Evolutionary conservation across 2,888 invertebrate species (phyloP).

Genomic region (Drymonia ruficornis): DNA sequence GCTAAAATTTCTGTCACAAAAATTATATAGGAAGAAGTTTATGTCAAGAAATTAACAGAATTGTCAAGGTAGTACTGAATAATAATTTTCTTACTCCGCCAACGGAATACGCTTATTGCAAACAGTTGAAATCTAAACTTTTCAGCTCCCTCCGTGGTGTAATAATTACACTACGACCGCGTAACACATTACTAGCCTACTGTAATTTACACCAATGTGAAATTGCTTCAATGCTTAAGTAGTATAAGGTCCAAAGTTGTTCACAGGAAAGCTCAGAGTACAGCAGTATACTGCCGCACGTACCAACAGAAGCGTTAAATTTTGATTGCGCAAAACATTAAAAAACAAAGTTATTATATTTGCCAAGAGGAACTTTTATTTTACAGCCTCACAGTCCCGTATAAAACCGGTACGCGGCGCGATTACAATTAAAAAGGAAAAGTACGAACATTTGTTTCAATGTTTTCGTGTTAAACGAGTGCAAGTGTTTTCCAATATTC

Average conservation of each 20-base stretch:
- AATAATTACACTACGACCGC: not conserved
- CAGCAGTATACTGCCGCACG: slow-evolving; percentile 35
- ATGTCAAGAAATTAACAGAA: too few relatives aligned
- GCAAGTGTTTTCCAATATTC: not conserved
- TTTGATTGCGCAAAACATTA: slow-evolving; percentile 44
- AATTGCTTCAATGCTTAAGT: not conserved
- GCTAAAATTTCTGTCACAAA: too few relatives aligned
- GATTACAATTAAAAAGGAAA: slow-evolving; percentile 36
- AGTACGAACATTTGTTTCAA: slow-evolving; percentile 21
- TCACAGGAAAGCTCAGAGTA: slow-evolving; percentile 12
- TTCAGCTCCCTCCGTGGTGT: not conserved
- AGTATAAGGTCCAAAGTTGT: slow-evolving; percentile 28
- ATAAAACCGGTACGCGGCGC: slow-evolving; percentile 36
- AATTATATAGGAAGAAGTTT: too few relatives aligned
- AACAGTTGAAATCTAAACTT: not conserved
- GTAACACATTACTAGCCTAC: slow-evolving; percentile 1
- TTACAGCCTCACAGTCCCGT: slow-evolving; percentile 37
- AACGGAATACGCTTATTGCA: not conserved
- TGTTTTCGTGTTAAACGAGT: slow-evolving; percentile 2
- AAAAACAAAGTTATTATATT: slow-evolving; percentile 40
- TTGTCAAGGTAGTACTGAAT: too few relatives aligned
- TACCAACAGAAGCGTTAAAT: slow-evolving; percentile 41
- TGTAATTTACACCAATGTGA: not conserved
- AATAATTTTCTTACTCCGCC: too few relatives aligned
- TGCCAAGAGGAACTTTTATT: slow-evolving; percentile 39